phyloP scores from a whole-genome alignment of 2,113 vertebrate genomes.

The Platichthys stellatus region DNA sequence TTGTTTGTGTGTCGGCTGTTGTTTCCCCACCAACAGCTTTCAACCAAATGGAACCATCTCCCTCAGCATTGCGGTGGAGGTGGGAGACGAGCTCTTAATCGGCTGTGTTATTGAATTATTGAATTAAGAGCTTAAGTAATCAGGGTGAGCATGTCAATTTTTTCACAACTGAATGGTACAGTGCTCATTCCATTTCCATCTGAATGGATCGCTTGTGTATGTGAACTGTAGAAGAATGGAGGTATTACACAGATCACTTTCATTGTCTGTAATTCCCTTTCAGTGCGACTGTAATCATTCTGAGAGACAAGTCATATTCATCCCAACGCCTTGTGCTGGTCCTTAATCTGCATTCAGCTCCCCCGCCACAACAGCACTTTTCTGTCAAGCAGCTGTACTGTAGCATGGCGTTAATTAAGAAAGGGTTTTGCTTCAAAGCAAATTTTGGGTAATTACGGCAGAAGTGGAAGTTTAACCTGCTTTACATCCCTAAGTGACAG shows the following conservation, averaged over 20 bases:
- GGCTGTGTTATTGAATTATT: constrained; percentile 81
- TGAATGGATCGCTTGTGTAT: constrained; percentile 81
- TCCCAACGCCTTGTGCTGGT: constrained; percentile 61
- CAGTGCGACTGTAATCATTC: constrained; percentile 78
- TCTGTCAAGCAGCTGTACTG: constrained; percentile 50
- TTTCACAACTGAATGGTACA: constrained; percentile 80
- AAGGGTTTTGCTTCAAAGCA: constrained; percentile 66
- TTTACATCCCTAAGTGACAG: constrained; percentile 57
- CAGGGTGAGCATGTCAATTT: constrained; percentile 81
- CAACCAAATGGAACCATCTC: constrained; percentile 75
- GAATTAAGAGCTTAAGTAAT: constrained; percentile 84
- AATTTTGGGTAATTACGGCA: constrained; percentile 64
- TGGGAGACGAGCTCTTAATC: constrained; percentile 81
- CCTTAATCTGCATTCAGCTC: constrained; percentile 78
- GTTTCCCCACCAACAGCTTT: constrained; percentile 65
- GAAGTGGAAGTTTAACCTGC: constrained; percentile 71
- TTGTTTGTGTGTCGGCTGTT: constrained; percentile 62
- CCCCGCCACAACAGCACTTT: constrained; percentile 60
- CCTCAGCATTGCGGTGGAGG: constrained; percentile 72
- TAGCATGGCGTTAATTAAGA: constrained; percentile 68
- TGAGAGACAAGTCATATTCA: constrained; percentile 79
- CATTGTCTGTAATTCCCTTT: constrained; percentile 82
- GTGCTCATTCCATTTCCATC: constrained; percentile 79
- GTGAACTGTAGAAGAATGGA: constrained; percentile 79
- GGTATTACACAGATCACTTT: constrained; percentile 81